Evolutionary conservation across 30 jellyfish, hydroid and myxozoan species (phyloP), one percentile per base, ranked within the genome.

Genomic region (Pseudorhiza aurosa): DNA sequence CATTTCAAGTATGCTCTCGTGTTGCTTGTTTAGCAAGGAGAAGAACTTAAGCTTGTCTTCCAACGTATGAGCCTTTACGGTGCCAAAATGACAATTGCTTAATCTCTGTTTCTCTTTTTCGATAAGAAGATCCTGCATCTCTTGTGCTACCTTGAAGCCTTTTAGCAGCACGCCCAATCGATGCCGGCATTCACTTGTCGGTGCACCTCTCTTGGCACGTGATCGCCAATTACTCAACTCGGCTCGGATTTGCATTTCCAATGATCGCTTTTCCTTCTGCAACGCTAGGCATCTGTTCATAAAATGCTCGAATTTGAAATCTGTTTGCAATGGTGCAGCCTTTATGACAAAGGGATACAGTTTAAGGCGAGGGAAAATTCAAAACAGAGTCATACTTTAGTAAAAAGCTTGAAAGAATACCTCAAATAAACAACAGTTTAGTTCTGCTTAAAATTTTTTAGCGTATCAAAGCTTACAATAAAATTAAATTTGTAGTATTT

Each of bases 161-260:
- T 58, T 70, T 35, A 82, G 59, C 45, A 21, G 42, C 43, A 68
- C 87, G 22, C 87, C 58, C 17, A 82, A 21, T 24, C 87, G 86
- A 43, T 63, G 87, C 58, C 94, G 79, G 63, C 87, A 68, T 27
- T 82, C 94, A 2, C 63, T 57, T 7, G 87, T 82, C 0, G 83
- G 71, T 43, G 50, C 65, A 21, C 94, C 94, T 22, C 33, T 45
- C 40, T 70, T 82, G 18, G 94, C 86, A 4, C 67, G 71, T n/a
- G 63, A 21, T n/a, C 94, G 94, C 94, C 94, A 82, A 51, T 57
- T 82, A 17, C 69, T 82, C 71, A 82, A 26, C 28, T 82, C 94
- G 7, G 58, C 58, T 26, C 94, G 79, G 24, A 82, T 43, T 28
- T 82, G 94, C 28, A 72, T 28, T 36, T 82, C 94, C 65, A 82